Evolutionary conservation across 2,888 invertebrate species (phyloP), one percentile per base, ranked within the genome.

Genomic region (Timandra comae): DNA sequence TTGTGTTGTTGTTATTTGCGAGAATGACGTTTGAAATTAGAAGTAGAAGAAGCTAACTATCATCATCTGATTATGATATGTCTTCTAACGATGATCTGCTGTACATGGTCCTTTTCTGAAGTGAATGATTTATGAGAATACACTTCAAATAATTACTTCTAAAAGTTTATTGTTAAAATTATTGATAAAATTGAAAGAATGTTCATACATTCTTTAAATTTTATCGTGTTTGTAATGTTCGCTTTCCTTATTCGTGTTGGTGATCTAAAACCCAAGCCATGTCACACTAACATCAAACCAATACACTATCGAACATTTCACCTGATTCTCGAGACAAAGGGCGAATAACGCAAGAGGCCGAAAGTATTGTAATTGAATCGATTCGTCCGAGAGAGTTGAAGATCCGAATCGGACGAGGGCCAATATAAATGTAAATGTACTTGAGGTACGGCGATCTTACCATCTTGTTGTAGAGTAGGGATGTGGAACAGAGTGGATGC

Each of bases 351-450:
- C 9, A 24, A 6, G 24, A 7, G 7, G 7, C 24, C 4, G 11
- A 24, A 24, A 24, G 24, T 24, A 24, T 3, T 68, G 60, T 73
- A 71, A 76, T 74, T 66, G 75, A 77, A 76, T 76, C 63, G 72
- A 69, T 68, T 46, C 48, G 47, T 41, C 38, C 43, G 43, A 47
- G 56, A 50, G 47, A 57, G 62, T 49, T 51, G 62, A 48, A 55
- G 51, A 52, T 48, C 55, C 67, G 60, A 65, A 19, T 38, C 29
- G 41, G 65, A 63, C 70, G 63, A 60, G 33, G 52, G 55, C 75
- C 82, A 82, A 84, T 84, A 84, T 82, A 82, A 77, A 84, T 84
- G 82, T 80, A 80, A 84, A 84, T 84, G 70, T 63, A 55, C 61
- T 54, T 52, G 67, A 76, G 75, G 77, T 73, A 68, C 67, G 45